These are phyloP conservation scores for Drosophila quadrilineata DNA, from an alignment of 1,140 invertebrate species.

Conservation along the genomic window DNA sequence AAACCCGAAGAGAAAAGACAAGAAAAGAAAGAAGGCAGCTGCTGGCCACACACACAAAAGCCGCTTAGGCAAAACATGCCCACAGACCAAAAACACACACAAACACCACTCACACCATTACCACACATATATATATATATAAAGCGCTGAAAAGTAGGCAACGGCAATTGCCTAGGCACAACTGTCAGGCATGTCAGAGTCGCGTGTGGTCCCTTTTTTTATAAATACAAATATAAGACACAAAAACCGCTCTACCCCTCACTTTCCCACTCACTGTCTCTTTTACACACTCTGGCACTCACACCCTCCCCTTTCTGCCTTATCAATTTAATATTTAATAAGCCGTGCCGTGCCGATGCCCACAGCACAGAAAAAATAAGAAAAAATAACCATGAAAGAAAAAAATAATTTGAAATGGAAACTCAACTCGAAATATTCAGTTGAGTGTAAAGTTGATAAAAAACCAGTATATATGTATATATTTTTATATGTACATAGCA, in stretches of 20 bases:
- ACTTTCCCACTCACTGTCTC: neutral
- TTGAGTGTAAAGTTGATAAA: constrained; percentile 79
- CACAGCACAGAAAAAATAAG: constrained; percentile 25
- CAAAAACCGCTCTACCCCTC: neutral
- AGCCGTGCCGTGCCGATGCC: constrained; percentile 52
- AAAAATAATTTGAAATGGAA: constrained; percentile 39
- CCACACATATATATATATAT: neutral
- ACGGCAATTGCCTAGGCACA: constrained; percentile 14
- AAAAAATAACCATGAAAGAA: too few relatives aligned
- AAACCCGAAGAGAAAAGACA: too few relatives aligned
- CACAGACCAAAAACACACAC: constrained; percentile 31
- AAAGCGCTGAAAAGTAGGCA: constrained; percentile 17
- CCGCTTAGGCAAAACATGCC: constrained; percentile 47
- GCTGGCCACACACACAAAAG: constrained; percentile 30
- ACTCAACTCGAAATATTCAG: constrained; percentile 56
- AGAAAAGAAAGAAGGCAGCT: too few relatives aligned
- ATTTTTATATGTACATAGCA: too few relatives aligned
- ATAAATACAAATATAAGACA: too few relatives aligned
- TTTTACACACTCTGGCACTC: neutral
- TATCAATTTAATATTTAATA: constrained; percentile 80
- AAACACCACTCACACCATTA: neutral
- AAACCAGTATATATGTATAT: too few relatives aligned
- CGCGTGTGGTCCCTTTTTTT: constrained; percentile 3
- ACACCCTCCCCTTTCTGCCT: constrained; percentile 18
- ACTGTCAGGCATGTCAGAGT: constrained; percentile 22